Conservation (phyloP, 2,888 invertebrate species). For the Drosophila meridiana region DNA sequence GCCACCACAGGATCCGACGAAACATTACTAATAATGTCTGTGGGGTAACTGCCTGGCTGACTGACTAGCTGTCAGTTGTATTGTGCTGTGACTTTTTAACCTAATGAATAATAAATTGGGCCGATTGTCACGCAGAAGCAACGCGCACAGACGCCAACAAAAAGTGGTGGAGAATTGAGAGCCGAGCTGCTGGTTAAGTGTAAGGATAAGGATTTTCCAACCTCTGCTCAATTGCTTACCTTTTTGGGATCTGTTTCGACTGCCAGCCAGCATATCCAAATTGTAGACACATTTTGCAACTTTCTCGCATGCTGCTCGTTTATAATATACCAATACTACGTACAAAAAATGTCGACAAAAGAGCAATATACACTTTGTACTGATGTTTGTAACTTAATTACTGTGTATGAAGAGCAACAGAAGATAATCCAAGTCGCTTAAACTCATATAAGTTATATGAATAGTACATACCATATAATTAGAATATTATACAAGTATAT, state of each 20-base stretch:
- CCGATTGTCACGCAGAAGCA: conserved; percentile 83
- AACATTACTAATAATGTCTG: conserved; percentile 64
- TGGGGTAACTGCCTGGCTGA: conserved; percentile 49
- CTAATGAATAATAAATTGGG: conserved; percentile 83
- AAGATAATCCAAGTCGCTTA: not conserved
- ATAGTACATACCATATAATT: too few relatives aligned
- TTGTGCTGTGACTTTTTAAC: conserved; percentile 81
- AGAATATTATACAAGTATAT: not conserved
- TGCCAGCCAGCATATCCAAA: conserved; percentile 66
- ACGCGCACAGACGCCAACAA: conserved; percentile 36
- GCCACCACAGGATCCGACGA: conserved; percentile 17
- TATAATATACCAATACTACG: conserved; percentile 18
- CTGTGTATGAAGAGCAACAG: not conserved
- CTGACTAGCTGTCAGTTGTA: conserved; percentile 77
- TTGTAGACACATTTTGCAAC: conserved; percentile 71
- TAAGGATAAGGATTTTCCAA: conserved; percentile 37
- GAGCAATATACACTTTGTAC: not conserved
- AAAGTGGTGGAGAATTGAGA: conserved; percentile 3
- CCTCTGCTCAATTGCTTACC: conserved; percentile 23
- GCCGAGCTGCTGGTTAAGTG: conserved; percentile 10
- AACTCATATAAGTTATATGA: too few relatives aligned
- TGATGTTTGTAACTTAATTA: not conserved
- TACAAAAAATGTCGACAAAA: not conserved
- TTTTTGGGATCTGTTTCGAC: conserved; percentile 29
- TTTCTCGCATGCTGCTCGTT: conserved; percentile 10